Base-by-base conservation (phyloP, 1,140 invertebrate species). In the Acromyrmex echinatior region DNA sequence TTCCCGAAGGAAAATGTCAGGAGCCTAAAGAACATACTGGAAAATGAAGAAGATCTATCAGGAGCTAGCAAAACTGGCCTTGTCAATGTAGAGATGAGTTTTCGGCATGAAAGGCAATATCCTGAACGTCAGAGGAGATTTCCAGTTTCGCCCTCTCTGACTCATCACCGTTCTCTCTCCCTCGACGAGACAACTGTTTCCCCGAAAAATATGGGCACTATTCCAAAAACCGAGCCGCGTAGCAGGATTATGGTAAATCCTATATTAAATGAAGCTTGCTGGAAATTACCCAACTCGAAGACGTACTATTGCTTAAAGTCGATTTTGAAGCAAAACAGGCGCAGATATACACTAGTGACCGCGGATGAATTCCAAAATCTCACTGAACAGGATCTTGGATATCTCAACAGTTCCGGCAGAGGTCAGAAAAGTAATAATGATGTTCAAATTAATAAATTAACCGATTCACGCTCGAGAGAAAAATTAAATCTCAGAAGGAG, bases 291-390 rank as follows among this genome's bases (percentile, higher is more conserved):
- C 0, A 89, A 80, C 5, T 95, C 95, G 3, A 94, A 92, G 63
- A 95, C 94, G 0, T 94, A 95, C 28, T 93, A 94, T 65, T 95
- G 94, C 60, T 85, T 95, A 0, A 95, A 95, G 71, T 95, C 95
- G 7, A 95, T 95, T 21, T 79, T 95, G 0, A 95, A 95, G 49
- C 94, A 95, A 71, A 94, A 95, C 56, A 92, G 90, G 2, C 85
- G 95, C 28, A 90, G 94, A 1, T 95, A 95, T 53, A 95, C 94
- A 1, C 66, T 95, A 2, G 94, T 95, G 1, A 93, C 94, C 4
- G 87, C 90, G 2, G 92, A 93, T 6, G 95, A 95, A 62, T 88
- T 95, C 3, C 91, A 93, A 74, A 92, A 91, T 63, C 74, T 94
- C 2, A 89, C 90, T n/a, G 90, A 87, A 25, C 79, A 76, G 0